Conservation (phyloP, 2,888 invertebrate species). For the Stegana nigrithorax region DNA sequence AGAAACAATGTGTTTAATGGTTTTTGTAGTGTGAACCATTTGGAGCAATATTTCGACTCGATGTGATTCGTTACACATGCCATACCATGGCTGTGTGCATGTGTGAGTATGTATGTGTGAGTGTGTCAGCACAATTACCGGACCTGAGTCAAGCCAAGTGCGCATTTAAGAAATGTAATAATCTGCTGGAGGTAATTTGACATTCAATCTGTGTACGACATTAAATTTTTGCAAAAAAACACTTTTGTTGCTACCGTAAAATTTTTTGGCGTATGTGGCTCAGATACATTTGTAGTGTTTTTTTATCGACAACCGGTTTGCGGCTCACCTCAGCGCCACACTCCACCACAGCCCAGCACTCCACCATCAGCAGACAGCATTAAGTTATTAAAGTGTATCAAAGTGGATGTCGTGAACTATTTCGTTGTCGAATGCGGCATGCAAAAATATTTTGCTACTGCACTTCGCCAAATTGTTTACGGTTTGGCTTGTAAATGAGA, state of each 20-base stretch:
- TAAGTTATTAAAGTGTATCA: too few species aligned
- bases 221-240: conserved; percentile 50
- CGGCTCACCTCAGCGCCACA: too few species aligned
- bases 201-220: conserved; percentile 57
- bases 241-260: conserved; percentile 58
- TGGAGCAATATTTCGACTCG: conserved; percentile 46
- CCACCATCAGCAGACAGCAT: too few species aligned
- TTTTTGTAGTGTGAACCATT: conserved; percentile 46
- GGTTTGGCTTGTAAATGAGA: too few species aligned
- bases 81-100: neutral
- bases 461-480: too few species aligned
- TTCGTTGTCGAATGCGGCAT: too few species aligned
- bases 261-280: conserved; percentile 36
- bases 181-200: conserved; percentile 37
- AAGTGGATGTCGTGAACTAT: too few species aligned
- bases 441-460: too few species aligned
- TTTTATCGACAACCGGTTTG: conserved; percentile 34
- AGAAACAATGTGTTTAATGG: conserved; percentile 27
- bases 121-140: neutral
- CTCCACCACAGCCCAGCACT: too few species aligned
- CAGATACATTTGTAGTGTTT: too few species aligned
- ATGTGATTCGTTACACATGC: conserved; percentile 1
- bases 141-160: neutral
- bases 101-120: neutral
- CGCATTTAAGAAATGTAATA: conserved; percentile 12